These are phyloP conservation scores for Galagoides demidoff DNA, from an alignment of 2,797 vertebrate species.

Conservation along the genomic window DNA sequence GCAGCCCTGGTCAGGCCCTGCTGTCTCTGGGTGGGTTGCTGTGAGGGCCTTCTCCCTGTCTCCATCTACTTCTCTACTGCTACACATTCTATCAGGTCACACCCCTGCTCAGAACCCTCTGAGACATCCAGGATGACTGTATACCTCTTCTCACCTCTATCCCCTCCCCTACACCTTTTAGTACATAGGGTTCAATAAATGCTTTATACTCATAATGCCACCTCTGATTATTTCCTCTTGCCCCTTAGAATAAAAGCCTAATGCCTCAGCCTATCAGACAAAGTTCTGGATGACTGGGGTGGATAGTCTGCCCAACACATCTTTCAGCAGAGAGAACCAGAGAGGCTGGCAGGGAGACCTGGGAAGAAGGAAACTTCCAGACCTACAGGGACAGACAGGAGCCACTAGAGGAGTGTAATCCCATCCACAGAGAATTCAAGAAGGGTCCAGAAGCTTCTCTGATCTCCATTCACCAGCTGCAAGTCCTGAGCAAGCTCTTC, in stretches of 20 bases:
- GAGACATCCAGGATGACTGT: not conserved
- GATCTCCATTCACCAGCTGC: not conserved
- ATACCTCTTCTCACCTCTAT: not conserved
- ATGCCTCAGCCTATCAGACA: not conserved
- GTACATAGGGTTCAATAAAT: not conserved
- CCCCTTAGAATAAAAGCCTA: not conserved
- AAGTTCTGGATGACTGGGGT: not conserved
- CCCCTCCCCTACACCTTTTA: not conserved
- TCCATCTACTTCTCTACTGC: not conserved
- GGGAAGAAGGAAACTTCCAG: not conserved
- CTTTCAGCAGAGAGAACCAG: not conserved
- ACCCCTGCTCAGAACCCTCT: not conserved
- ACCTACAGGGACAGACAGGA: not conserved
- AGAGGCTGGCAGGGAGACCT: not conserved
- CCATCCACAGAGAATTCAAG: not conserved
- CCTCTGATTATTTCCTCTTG: not conserved
- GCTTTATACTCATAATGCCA: not conserved
- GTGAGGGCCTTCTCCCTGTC: not conserved
- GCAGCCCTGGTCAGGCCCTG: not conserved
- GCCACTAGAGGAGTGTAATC: accelerated
- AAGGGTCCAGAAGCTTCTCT: not conserved
- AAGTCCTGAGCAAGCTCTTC: not conserved
- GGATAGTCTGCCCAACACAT: not conserved
- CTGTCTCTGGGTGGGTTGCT: not conserved
- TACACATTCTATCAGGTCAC: not conserved